Evolutionary conservation across 2,888 invertebrate species (phyloP).

Genomic region (Penaeus monodon): DNA sequence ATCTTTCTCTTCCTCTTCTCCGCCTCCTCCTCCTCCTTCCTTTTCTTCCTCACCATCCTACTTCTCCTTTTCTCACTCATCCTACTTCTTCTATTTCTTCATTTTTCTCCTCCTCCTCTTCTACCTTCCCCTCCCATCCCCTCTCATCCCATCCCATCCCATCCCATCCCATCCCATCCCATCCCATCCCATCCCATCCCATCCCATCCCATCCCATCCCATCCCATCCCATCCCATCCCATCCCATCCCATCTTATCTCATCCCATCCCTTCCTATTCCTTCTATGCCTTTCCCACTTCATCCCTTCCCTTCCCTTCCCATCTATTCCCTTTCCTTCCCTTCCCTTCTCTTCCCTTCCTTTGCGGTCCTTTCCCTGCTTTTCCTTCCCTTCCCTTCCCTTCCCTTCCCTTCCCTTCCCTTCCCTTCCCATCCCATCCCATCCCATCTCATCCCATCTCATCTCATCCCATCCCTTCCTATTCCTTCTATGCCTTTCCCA

Average conservation of each 20-base stretch:
- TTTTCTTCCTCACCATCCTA: background rate
- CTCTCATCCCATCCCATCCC: background rate
- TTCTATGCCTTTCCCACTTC: background rate
- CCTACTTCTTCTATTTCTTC: background rate
- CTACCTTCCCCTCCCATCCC: background rate
- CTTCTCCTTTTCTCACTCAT: background rate
- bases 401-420: constrained; percentile 1
- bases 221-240: background rate
- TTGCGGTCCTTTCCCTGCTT: background rate
- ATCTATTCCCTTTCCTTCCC: background rate
- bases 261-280: background rate
- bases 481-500: no score
- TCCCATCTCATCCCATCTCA: no score
- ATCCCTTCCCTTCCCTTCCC: background rate
- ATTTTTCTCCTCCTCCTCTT: background rate
- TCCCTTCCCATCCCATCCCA: no score
- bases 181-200: background rate
- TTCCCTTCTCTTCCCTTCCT: background rate
- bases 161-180: background rate
- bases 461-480: no score
- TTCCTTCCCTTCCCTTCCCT: background rate
- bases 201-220: background rate
- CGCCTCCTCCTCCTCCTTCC: background rate
- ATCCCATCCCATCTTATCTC: background rate
- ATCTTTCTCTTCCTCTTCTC: background rate